These are phyloP conservation scores for Drosophila pseudoananassae DNA, from an alignment of 1,140 invertebrate species.

Conservation along the genomic window DNA sequence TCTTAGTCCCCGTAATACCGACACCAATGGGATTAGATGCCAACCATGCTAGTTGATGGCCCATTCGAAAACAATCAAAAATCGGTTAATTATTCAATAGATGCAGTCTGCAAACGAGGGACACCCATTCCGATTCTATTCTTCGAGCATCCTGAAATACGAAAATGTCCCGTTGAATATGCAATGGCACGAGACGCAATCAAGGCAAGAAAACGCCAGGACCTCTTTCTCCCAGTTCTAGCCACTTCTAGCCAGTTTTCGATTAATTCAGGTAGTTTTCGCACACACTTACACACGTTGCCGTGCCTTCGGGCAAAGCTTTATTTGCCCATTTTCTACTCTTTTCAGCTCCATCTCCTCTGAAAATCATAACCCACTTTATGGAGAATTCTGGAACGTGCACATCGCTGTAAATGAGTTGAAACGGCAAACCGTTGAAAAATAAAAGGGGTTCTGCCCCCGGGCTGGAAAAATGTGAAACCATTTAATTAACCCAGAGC, in stretches of 20 bases:
- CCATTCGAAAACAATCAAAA: conserved; percentile 44
- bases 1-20: conserved; percentile 36
- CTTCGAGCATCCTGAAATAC: not conserved
- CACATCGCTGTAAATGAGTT: conserved; percentile 1
- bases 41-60: conserved; percentile 33
- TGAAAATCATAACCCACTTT: not conserved
- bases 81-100: conserved; percentile 46
- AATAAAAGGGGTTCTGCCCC: conserved; percentile 1
- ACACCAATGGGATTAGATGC: conserved; percentile 41
- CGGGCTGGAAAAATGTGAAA: not conserved
- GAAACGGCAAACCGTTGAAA: not conserved
- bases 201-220: conserved; percentile 30
- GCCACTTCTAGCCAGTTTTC: conserved; percentile 6
- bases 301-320: not conserved
- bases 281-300: not conserved
- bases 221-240: not conserved
- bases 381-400: not conserved
- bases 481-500: conserved; percentile 1
- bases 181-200: conserved; percentile 38
- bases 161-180: conserved; percentile 23
- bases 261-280: conserved; percentile 30
- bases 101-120: conserved; percentile 3
- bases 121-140: conserved; percentile 2
- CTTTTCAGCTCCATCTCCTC: conserved; percentile 2
- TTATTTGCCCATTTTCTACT: not conserved